A percentile compares a stretch with the other conserved stretches of the same genome.
phyloP scores from a whole-genome alignment of 37 sponge, comb jelly and placozoan species.

The Geodia barretti region DNA sequence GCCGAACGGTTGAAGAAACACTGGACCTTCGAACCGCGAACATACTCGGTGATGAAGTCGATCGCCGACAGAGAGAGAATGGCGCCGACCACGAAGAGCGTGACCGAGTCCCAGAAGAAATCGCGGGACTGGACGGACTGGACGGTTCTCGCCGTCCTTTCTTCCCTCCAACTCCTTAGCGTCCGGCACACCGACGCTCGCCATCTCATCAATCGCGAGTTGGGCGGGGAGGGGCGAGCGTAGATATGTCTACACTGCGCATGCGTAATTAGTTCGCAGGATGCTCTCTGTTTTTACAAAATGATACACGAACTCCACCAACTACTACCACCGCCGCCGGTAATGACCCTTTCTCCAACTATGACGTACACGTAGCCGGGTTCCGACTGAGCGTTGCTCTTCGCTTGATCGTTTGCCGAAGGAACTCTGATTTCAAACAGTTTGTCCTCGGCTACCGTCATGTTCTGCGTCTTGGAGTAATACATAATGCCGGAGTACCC shows the following conservation, averaged over 20 bases:
- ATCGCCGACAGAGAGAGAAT: constrained; percentile 25
- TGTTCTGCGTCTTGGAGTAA: background rate
- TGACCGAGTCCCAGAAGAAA: constrained; percentile 51
- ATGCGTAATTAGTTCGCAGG: too few species aligned
- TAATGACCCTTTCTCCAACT: too few species aligned
- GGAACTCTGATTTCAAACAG: background rate
- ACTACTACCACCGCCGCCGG: too few species aligned
- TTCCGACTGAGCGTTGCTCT: background rate
- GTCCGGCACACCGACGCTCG: constrained; percentile 15
- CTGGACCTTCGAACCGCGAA: constrained; percentile 20
- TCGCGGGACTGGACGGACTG: constrained; percentile 8
- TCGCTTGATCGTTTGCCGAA: background rate
- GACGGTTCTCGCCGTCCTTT: background rate
- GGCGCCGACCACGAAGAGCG: constrained; percentile 36
- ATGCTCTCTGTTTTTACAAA: too few species aligned
- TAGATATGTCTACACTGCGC: too few species aligned
- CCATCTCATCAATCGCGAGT: too few species aligned
- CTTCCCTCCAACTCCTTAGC: background rate
- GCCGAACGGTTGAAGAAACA: constrained; percentile 4
- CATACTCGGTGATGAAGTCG: constrained; percentile 27
- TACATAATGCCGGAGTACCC: background rate
- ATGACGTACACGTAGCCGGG: background rate
- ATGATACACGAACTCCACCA: too few species aligned
- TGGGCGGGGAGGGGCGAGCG: too few species aligned
- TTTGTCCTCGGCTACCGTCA: background rate